phyloP scores from a whole-genome alignment of 2,113 vertebrate genomes.

The Delphinapterus leucas region DNA sequence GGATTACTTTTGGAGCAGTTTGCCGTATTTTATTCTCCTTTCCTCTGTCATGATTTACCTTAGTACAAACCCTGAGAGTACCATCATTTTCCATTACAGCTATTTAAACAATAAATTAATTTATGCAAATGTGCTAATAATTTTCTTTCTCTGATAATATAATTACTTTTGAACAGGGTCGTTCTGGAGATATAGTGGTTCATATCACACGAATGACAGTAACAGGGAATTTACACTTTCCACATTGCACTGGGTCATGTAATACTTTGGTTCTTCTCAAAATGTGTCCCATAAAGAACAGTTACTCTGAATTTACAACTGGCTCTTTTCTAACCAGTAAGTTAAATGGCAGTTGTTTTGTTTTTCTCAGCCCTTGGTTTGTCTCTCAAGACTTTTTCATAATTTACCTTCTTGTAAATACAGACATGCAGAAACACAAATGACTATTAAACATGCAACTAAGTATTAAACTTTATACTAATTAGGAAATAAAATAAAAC shows the following conservation, averaged over 20 bases:
- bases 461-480: not conserved
- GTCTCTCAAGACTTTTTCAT: not conserved
- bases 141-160: not conserved
- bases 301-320: not conserved
- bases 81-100: not conserved
- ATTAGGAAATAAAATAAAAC: not conserved
- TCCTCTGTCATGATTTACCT: not conserved
- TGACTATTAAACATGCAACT: not conserved
- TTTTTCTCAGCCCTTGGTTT: not conserved
- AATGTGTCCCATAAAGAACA: not conserved
- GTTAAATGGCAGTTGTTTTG: not conserved
- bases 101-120: conserved; percentile 28
- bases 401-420: not conserved
- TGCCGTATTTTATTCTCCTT: not conserved
- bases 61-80: not conserved
- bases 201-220: not conserved
- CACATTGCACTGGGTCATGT: not conserved
- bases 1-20: not conserved
- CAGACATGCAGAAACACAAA: not conserved
- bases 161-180: not conserved
- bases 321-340: not conserved
- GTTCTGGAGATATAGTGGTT: not conserved
- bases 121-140: not conserved
- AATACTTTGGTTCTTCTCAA: not conserved
- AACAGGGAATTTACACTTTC: not conserved